Base-by-base conservation (phyloP, 2,888 invertebrate species). In the Hedya salicella region DNA sequence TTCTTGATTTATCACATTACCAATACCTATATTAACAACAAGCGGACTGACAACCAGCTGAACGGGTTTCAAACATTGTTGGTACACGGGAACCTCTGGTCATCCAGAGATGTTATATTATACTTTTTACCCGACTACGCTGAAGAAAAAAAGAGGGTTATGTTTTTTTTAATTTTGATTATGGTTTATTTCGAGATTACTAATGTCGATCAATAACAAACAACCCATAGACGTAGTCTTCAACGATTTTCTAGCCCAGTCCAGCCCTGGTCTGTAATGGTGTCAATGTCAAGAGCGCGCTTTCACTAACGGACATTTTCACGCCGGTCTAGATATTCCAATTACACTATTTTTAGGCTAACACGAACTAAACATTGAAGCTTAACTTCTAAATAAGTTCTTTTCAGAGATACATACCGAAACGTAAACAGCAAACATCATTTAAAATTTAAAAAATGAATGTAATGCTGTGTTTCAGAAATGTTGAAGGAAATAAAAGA, bases 211-310 rank as follows among this genome's bases (percentile, higher is more conserved):
- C 36, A 11, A 44, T 19, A 21, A 42, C 30, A n/a, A 16, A 16
- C 16, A n/a, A 13, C 11, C 5, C 9, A 56, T 5, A 19, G 13
- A n/a, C 39, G 19, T 16, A 36, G 30, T 9, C 46, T 46, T 57
- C 50, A 52, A 42, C 50, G 36, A 65, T 59, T 57, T 65, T 65
- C 39, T 52, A 65, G 62, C 17, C 54, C 52, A 49, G 44, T 48
- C 61, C 60, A 49, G 44, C 66, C 61, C 60, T 61, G 61, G 61
- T 66, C 66, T 61, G 48, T 66, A 66, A 61, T 66, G 60, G 40
- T 61, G 66, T 66, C 66, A 66, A 66, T 66, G 66, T 49, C 66
- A 66, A 54, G 66, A 53, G 39, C 65, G 57, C 46, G 66, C 66
- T 66, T 66, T 61, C 66, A 61, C 66, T 65, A 64, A 64, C 66